Percentiles rank a stretch among this genome's conserved stretches.
These are phyloP conservation scores for Lepidurus apus DNA, from an alignment of 1,140 invertebrate genomes.

Conservation along the genomic window DNA sequence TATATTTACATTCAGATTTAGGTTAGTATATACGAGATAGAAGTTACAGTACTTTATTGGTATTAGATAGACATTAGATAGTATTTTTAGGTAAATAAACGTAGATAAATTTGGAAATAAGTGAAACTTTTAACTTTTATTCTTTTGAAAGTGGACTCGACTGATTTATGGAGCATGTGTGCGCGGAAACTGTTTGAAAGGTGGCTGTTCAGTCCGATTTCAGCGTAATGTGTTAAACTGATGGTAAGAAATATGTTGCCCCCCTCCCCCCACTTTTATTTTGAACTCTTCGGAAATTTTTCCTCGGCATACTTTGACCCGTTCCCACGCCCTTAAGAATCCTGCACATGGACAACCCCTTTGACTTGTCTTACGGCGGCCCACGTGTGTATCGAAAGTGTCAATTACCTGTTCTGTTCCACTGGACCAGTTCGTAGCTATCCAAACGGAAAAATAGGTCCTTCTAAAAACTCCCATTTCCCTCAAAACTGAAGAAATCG, in stretches of 20 bases:
- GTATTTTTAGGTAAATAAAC: too few relatives aligned
- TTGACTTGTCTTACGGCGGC: background rate
- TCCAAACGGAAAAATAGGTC: too few relatives aligned
- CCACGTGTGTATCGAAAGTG: slow-evolving; percentile 2
- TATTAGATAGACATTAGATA: too few relatives aligned
- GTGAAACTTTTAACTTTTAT: background rate
- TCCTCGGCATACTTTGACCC: slow-evolving; percentile 4
- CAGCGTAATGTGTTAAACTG: slow-evolving; percentile 11
- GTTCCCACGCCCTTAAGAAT: slow-evolving; percentile 8
- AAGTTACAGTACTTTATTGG: too few relatives aligned
- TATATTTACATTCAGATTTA: too few relatives aligned
- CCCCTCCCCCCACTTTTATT: background rate
- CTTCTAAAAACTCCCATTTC: too few relatives aligned
- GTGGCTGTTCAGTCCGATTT: slow-evolving; percentile 11
- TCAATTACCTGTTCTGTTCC: background rate
- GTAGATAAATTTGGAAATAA: too few relatives aligned
- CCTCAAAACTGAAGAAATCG: too few relatives aligned
- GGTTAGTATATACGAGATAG: too few relatives aligned
- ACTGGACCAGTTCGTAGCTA: too few relatives aligned
- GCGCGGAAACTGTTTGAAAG: background rate
- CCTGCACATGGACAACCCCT: slow-evolving; percentile 17
- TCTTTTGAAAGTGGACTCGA: background rate
- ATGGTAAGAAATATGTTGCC: slow-evolving; percentile 9
- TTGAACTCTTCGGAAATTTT: background rate
- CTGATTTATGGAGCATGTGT: slow-evolving; percentile 21